These are phyloP conservation scores for Isoperla grammatica DNA, from an alignment of 2,888 invertebrate genomes.

Conservation along the genomic window DNA sequence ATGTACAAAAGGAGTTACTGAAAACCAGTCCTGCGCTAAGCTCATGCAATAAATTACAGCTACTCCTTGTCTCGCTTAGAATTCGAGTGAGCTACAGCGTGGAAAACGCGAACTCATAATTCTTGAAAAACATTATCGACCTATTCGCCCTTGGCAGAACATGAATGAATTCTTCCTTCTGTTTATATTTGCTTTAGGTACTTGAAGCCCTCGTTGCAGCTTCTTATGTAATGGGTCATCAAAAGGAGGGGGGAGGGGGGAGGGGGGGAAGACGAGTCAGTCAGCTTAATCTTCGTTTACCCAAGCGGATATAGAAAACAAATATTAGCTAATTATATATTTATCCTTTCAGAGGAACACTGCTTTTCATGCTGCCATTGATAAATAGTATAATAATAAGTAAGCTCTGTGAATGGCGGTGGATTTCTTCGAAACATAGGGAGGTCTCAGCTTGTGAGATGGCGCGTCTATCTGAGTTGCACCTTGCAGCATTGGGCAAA, in stretches of 20 bases:
- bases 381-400: background rate
- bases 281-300: background rate
- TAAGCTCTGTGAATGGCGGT: too few relatives aligned
- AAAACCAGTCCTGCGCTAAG: too few relatives aligned
- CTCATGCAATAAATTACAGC: too few relatives aligned
- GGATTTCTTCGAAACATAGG: too few relatives aligned
- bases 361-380: background rate
- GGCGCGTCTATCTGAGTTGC: too few relatives aligned
- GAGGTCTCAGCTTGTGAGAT: too few relatives aligned
- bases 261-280: background rate
- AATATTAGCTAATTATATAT: slow-evolving; percentile 5
- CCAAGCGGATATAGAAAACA: slow-evolving; percentile 2
- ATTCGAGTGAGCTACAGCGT: too few relatives aligned
- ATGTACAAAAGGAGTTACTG: too few relatives aligned
- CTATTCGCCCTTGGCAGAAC: background rate
- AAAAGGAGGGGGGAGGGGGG: background rate
- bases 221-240: too few relatives aligned
- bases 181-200: background rate
- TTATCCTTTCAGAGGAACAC: background rate
- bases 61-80: too few relatives aligned
- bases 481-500: too few relatives aligned
- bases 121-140: background rate
- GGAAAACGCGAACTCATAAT: background rate
- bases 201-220: too few relatives aligned
- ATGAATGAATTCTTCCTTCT: background rate